Percentiles rank a stretch among this genome's conserved stretches.
Evolutionary conservation across 2,888 invertebrate genomes (phyloP).

Genomic region (Geophilus truncorum): DNA sequence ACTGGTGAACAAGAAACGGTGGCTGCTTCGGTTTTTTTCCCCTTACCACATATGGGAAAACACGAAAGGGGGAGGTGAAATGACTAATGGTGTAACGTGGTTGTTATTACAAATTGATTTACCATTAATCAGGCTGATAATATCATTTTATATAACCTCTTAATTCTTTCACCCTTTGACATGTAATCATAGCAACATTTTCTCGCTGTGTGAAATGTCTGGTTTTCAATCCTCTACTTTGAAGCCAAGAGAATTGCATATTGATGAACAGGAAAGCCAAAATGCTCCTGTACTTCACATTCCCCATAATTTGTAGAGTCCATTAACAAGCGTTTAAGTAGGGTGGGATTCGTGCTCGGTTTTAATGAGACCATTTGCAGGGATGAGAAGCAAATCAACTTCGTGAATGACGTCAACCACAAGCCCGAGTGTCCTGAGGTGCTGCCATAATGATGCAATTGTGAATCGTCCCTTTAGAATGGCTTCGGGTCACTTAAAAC

Average conservation of each 20-base stretch:
- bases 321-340: neutral
- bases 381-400: neutral
- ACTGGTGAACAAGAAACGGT: too few relatives aligned
- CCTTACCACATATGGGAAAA: too few relatives aligned
- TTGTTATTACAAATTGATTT: neutral
- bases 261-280: neutral
- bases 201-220: neutral
- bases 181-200: neutral
- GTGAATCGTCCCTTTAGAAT: neutral
- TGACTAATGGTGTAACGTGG: neutral
- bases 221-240: neutral
- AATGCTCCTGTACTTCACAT: neutral
- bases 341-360: neutral
- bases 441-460: neutral
- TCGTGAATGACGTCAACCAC: neutral
- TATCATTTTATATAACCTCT: neutral
- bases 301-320: neutral
- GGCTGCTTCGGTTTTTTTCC: too few relatives aligned
- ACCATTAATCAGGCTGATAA: neutral
- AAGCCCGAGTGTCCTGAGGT: neutral
- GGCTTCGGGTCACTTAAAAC: neutral
- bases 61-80: neutral
- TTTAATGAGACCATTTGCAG: neutral
- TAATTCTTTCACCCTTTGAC: neutral
- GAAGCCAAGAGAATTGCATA: neutral